Evolutionary conservation across 92 coral and sea anemone species (phyloP), one percentile per base, ranked within the genome.

Genomic region (Zoanthus sansibaricus): DNA sequence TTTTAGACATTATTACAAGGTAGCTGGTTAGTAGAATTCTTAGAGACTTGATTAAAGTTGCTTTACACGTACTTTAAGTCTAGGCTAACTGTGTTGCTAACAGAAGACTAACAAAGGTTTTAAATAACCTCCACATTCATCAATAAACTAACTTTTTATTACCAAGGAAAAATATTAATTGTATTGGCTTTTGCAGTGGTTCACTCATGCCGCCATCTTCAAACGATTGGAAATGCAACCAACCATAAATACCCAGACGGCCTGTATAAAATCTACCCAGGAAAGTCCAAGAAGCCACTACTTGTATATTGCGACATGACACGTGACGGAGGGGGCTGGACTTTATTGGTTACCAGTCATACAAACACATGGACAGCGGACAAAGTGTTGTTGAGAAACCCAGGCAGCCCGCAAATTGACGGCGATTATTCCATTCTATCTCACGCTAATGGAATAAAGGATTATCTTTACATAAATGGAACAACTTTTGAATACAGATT

Each of bases 291-390:
- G 46, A 69, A 69, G 1, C 87, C 87, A 10, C 45, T 83, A 31
- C 18, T 18, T 51, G 91, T 21, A 13, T 82, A 80, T 62, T 88
- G 91, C 75, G 91, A 88, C 71, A 88, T 88, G 91, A 30, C 91
- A 48, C 87, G 91, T 47, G 87, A 88, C 21, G 91, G 87, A 0
- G 91, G 91, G 6, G 88, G 91, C n/a, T 88, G 91, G 91, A 88
- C 91, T 0, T 72, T 88, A 21, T 44, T 88, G 71, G 87, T 87
- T 45, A 87, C 87, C 13, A 80, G 87, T 80, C 84, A 87, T 31
- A 87, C 90, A 16, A 67, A 66, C 68, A 64, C 62, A 0, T 88
- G 91, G 91, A 68, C 83, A 48, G 69, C 71, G 21, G 54, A 62
- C 56, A 79, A 87, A 7, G 90, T 87, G 9, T 6, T 11, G 15